Percentiles rank a stretch among this genome's conserved stretches.
These are phyloP conservation scores for Graphium colonna DNA, from an alignment of 2,888 invertebrate genomes.

Conservation along the genomic window DNA sequence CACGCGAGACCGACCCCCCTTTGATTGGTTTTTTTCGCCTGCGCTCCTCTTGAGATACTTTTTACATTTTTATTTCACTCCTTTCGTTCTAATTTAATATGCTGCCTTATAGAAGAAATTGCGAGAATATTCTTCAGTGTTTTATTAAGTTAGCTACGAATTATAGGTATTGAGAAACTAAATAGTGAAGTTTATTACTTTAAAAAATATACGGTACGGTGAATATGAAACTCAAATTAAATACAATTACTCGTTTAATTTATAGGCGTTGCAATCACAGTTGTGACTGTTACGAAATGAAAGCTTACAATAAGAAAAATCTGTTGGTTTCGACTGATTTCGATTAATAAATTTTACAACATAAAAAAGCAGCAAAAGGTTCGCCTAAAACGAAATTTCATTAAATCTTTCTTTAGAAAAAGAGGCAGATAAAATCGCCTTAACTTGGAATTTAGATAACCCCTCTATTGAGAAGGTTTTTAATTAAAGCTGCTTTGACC, in stretches of 20 bases:
- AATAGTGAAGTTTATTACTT: no score
- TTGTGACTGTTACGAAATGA: not conserved
- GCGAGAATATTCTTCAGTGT: constrained; percentile 36
- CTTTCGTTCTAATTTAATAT: constrained; percentile 71
- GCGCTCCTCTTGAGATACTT: constrained; percentile 52
- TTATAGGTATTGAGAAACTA: not conserved
- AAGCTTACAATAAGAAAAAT: not conserved
- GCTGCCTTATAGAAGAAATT: constrained; percentile 62
- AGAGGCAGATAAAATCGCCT: constrained; percentile 50
- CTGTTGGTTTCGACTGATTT: not conserved
- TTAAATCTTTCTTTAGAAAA: constrained; percentile 55
- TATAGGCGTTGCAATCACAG: not conserved
- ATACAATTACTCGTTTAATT: no score
- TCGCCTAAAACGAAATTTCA: constrained; percentile 55
- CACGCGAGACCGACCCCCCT: constrained; percentile 34
- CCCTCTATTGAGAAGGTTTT: constrained; percentile 66
- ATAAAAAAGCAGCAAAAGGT: constrained; percentile 27
- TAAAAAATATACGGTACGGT: no score
- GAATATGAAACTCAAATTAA: no score
- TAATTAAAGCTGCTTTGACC: constrained; percentile 76
- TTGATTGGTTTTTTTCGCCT: constrained; percentile 47
- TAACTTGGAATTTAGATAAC: constrained; percentile 70
- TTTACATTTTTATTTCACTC: constrained; percentile 69
- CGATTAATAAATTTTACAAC: constrained; percentile 20
- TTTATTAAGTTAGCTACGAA: constrained; percentile 4